Evolutionary conservation across 2,113 vertebrate species (phyloP).

Genomic region (Verasper variegatus): DNA sequence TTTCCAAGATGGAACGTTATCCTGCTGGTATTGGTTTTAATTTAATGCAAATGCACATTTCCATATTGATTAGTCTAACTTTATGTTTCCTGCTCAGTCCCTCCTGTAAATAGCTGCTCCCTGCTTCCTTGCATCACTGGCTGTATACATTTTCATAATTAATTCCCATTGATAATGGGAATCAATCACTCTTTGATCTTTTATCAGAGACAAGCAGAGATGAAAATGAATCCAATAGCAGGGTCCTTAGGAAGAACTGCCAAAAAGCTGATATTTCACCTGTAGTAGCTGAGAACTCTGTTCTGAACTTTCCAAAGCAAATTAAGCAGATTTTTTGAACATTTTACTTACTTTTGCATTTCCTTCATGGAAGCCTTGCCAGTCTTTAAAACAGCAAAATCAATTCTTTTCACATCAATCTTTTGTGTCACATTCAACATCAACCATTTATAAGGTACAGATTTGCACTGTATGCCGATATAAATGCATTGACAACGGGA

Average conservation of each 20-base stretch:
- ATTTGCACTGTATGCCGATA: too few relatives aligned
- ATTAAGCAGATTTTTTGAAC: neutral
- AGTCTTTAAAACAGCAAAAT: too few relatives aligned
- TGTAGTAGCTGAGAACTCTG: neutral
- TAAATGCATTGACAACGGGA: too few relatives aligned
- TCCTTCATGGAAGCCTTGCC: neutral
- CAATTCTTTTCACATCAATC: too few relatives aligned
- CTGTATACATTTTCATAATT: slow-evolving; percentile 4
- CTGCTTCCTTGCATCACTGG: neutral
- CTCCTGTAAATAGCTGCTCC: slow-evolving; percentile 20
- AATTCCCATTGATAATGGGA: slow-evolving; percentile 37
- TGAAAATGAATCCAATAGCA: slow-evolving; percentile 20
- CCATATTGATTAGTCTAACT: slow-evolving; percentile 19
- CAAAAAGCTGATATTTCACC: neutral
- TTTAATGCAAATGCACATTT: slow-evolving; percentile 24
- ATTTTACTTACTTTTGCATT: neutral
- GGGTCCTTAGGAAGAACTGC: neutral
- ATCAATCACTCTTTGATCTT: slow-evolving; percentile 36
- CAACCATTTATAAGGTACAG: too few relatives aligned
- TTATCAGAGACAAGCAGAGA: slow-evolving; percentile 20
- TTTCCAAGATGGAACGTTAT: slow-evolving; percentile 12
- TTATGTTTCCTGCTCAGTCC: slow-evolving; percentile 10
- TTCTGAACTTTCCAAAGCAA: neutral
- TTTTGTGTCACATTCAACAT: too few relatives aligned
- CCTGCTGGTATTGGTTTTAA: neutral